Conservation (phyloP, 2,888 invertebrate species). For the Drosophila colorata region DNA sequence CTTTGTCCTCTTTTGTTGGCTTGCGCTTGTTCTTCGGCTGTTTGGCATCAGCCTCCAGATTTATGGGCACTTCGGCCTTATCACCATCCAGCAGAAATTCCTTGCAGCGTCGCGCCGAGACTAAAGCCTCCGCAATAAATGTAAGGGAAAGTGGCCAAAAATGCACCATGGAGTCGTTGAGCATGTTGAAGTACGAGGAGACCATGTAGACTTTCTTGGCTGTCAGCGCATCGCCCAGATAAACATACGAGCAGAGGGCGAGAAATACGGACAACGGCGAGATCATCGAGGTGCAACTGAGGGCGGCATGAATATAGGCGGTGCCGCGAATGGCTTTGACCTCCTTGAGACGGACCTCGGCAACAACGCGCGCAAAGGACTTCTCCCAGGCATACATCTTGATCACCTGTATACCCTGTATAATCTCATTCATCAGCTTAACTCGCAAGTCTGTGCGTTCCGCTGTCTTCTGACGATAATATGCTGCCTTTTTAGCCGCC, state of each 20-base stretch:
- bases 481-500: slow-evolving; percentile 89
- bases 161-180: slow-evolving; percentile 91
- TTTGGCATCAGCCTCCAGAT: slow-evolving; percentile 83
- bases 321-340: slow-evolving; percentile 89
- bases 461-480: slow-evolving; percentile 89
- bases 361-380: slow-evolving; percentile 91
- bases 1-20: slow-evolving; percentile 42
- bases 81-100: slow-evolving; percentile 87
- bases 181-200: slow-evolving; percentile 92
- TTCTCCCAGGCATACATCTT: slow-evolving; percentile 96
- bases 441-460: slow-evolving; percentile 93
- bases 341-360: slow-evolving; percentile 90
- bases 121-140: slow-evolving; percentile 90
- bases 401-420: slow-evolving; percentile 93
- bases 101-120: slow-evolving; percentile 90
- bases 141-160: slow-evolving; percentile 93
- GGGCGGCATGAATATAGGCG: slow-evolving; percentile 89
- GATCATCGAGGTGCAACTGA: slow-evolving; percentile 91
- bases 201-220: slow-evolving; percentile 92
- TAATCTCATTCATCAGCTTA: slow-evolving; percentile 94
- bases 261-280: slow-evolving; percentile 90
- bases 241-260: slow-evolving; percentile 86
- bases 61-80: slow-evolving; percentile 67
- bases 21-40: slow-evolving; percentile 68
- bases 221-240: slow-evolving; percentile 88